Evolutionary conservation across 2,888 invertebrate genomes (phyloP).

Genomic region (Taphrorychus bicolor): DNA sequence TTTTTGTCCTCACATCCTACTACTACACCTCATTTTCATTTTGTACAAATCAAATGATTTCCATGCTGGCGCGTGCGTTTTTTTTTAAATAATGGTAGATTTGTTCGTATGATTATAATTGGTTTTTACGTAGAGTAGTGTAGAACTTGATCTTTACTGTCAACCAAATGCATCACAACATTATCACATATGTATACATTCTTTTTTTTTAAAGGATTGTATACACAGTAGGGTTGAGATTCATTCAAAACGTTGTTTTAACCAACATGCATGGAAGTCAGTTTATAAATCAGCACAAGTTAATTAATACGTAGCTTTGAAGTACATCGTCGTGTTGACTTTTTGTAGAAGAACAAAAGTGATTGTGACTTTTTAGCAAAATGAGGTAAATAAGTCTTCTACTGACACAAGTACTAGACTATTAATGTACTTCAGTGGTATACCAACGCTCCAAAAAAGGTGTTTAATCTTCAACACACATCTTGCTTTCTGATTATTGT

Average conservation of each 20-base stretch:
- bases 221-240: conserved; percentile 19
- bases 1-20: conserved; percentile 12
- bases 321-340: no score
- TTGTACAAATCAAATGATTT: conserved; percentile 53
- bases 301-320: no score
- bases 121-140: conserved; percentile 36
- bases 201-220: conserved; percentile 1
- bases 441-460: no score
- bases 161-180: conserved; percentile 26
- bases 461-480: no score
- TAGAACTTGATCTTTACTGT: conserved; percentile 26
- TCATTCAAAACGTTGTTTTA: conserved; percentile 36
- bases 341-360: no score
- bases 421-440: no score
- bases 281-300: no score
- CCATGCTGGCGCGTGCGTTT: conserved; percentile 62
- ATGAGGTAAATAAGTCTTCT: no score
- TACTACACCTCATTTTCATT: conserved; percentile 12
- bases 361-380: no score
- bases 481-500: no score
- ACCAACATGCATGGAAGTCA: conserved; percentile 54
- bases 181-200: conserved; percentile 6
- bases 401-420: no score
- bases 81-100: conserved; percentile 43
- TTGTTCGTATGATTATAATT: no score